Evolutionary conservation across 2,888 invertebrate genomes (phyloP).

Genomic region (Eupithecia abbreviata): DNA sequence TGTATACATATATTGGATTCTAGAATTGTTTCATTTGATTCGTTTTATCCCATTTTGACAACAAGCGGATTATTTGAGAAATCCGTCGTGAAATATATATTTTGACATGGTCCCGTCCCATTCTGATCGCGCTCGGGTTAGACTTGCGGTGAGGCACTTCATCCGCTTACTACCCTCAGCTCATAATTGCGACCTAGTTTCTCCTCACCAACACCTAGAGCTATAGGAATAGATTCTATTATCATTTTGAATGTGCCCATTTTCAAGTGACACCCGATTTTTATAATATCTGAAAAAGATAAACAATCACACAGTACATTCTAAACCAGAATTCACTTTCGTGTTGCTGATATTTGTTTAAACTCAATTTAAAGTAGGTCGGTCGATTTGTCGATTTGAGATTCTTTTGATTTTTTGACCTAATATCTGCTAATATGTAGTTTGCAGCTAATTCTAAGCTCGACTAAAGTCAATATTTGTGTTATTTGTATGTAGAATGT

Average conservation of each 20-base stretch:
- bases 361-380: too few species aligned
- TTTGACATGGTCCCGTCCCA: not conserved
- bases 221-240: not conserved
- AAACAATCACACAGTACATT: too few species aligned
- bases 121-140: not conserved
- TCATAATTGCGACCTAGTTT: conserved; percentile 12
- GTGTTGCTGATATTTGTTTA: too few species aligned
- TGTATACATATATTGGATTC: not conserved
- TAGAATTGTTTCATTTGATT: not conserved
- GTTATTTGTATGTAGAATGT: too few species aligned
- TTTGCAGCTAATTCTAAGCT: too few species aligned
- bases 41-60: not conserved
- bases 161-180: not conserved
- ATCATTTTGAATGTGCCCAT: not conserved
- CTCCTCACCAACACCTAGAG: conserved; percentile 3
- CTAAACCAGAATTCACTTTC: too few species aligned
- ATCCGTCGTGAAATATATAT: not conserved
- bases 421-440: too few species aligned
- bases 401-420: too few species aligned
- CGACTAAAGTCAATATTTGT: too few species aligned
- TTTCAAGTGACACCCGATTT: not conserved
- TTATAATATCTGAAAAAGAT: not conserved
- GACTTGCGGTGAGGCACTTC: conserved; percentile 8
- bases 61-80: not conserved
- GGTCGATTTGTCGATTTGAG: too few species aligned